A percentile compares a stretch with the other conserved stretches of the same genome.
Evolutionary conservation across 2,888 invertebrate species (phyloP).

Genomic region (Macrophya alboannulata): DNA sequence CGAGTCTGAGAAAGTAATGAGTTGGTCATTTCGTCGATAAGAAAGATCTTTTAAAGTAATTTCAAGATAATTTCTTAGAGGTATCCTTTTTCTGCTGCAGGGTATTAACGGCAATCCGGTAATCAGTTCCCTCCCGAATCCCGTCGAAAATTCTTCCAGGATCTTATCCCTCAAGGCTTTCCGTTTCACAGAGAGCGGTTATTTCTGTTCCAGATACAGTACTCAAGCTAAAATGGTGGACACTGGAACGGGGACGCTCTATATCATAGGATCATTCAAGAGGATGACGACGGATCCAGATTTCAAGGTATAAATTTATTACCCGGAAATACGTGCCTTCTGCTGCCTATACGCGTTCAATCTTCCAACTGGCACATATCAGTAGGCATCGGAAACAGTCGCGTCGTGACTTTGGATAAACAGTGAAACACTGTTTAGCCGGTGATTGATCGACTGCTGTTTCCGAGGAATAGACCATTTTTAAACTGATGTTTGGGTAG

Average conservation of each 20-base stretch:
- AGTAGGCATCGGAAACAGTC: neutral
- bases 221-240: constrained; percentile 91
- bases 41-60: constrained; percentile 29
- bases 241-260: constrained; percentile 89
- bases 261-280: constrained; percentile 91
- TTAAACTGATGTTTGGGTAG: neutral
- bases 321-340: neutral
- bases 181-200: constrained; percentile 10
- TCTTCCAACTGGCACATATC: neutral
- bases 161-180: neutral
- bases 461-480: neutral
- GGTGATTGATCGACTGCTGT: constrained; percentile 6
- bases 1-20: neutral
- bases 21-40: constrained; percentile 19
- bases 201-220: constrained; percentile 83
- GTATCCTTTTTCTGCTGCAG: constrained; percentile 11
- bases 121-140: constrained; percentile 1
- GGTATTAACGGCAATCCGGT: neutral
- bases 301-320: constrained; percentile 85
- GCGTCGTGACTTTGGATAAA: neutral
- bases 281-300: constrained; percentile 87
- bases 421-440: neutral
- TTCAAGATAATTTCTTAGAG: constrained; percentile 17
- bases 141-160: neutral
- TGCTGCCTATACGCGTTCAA: too few species aligned